A percentile compares a stretch with the other conserved stretches of the same genome.
Conservation (phyloP, 2,888 invertebrate genomes). For the Dione vanillae region DNA sequence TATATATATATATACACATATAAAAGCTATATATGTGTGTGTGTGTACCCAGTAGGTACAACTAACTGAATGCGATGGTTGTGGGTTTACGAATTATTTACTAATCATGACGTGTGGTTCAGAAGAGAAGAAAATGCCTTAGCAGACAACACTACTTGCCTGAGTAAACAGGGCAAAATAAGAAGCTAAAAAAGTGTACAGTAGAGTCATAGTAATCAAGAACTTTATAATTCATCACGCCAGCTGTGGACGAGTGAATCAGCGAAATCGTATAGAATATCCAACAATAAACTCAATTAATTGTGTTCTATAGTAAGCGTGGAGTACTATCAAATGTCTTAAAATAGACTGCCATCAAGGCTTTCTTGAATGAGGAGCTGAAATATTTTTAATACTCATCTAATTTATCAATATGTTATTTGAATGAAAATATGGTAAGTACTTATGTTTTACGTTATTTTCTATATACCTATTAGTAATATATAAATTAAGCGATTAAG, state of each 20-base stretch:
- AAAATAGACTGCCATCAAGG: conserved; percentile 28
- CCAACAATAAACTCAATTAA: conserved; percentile 40
- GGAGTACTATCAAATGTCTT: conserved; percentile 30
- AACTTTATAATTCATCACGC: neutral
- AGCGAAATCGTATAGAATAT: conserved; percentile 38
- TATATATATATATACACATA: no score
- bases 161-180: no score
- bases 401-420: neutral
- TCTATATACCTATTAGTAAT: neutral
- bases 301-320: conserved; percentile 37
- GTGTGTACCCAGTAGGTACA: no score
- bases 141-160: no score
- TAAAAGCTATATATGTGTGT: no score
- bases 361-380: conserved; percentile 25
- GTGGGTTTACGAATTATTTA: no score
- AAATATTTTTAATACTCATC: neutral
- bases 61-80: no score
- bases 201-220: neutral
- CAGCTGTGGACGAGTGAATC: conserved; percentile 29
- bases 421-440: neutral
- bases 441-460: neutral
- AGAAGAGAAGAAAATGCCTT: no score
- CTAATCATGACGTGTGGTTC: no score
- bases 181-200: neutral
- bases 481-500: neutral